A percentile compares a stretch with the other conserved stretches of the same genome.
Evolutionary conservation across 2,888 invertebrate species (phyloP).

Genomic region (Pristionchus entomophagus): DNA sequence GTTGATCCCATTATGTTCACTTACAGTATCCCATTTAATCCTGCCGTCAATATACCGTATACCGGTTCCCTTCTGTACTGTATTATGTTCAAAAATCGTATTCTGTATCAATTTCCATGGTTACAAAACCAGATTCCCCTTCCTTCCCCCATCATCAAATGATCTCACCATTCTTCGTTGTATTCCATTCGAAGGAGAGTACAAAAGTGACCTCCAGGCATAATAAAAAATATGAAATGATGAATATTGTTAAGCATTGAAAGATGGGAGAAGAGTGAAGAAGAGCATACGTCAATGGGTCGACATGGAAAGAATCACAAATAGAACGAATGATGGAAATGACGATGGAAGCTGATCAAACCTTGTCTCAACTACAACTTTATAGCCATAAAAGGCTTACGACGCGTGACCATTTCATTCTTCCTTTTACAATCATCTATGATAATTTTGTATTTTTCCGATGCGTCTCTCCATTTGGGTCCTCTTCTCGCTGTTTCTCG

Average conservation of each 20-base stretch:
- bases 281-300: not conserved
- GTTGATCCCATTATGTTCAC: not conserved
- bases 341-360: not conserved
- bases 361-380: conserved; percentile 29
- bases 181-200: conserved; percentile 40
- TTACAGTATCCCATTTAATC: conserved; percentile 5
- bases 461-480: conserved; percentile 39
- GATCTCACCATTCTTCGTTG: conserved; percentile 38
- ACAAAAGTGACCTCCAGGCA: conserved; percentile 32
- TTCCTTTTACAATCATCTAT: not conserved
- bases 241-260: not conserved
- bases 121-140: conserved; percentile 22
- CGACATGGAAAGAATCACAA: not conserved
- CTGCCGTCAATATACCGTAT: conserved; percentile 23
- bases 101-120: conserved; percentile 16
- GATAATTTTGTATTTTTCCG: not conserved
- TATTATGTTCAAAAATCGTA: conserved; percentile 41
- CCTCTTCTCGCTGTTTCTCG: not conserved
- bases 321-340: conserved; percentile 27
- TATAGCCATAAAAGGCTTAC: not conserved
- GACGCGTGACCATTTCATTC: not conserved
- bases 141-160: conserved; percentile 26
- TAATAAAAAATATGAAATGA: not conserved
- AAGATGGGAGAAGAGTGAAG: not conserved
- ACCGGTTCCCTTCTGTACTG: not conserved